Base-by-base conservation (phyloP, 2,113 vertebrate species). In the Thryonomys swinderianus region DNA sequence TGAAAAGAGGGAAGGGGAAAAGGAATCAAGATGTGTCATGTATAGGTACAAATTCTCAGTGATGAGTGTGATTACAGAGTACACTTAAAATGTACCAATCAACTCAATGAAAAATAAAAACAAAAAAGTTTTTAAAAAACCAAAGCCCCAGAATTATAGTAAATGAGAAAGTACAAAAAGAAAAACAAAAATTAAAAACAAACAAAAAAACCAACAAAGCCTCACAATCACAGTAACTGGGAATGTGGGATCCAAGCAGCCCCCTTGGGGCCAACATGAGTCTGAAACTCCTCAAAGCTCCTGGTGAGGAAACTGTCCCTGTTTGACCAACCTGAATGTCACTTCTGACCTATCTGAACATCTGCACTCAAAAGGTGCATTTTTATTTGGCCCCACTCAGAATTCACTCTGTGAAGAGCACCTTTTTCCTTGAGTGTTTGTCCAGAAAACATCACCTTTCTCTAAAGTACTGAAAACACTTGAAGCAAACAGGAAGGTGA, bases 381-480 rank as follows among this genome's bases (percentile, higher is more conserved):
- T 92, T 82, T 87, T 67, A 48, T 67, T 83, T 64, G 66, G 80
- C 34, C 32, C 82, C 27, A 92, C 81, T 66, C 69, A 92, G 76
- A 84, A 37, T 9, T 79, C 34, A 18, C 40, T 53, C n/a, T 9
- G 6, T 14, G 0, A 25, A 71, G 30, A 93, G 23, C 6, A 42
- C 9, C 62, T 32, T 82, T 74, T 89, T 37, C 51, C 51, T 51
- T 42, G 12, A n/a, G 18, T 32, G 12, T 71, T 37, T 74, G 48
- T 45, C 62, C 30, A 48, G 20, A 83, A 51, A 73, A 67, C 17
- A 86, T 0, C 40, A 6, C 4, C 42, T 61, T 53, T 74, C 25
- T 14, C 13, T 57, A 40, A 64, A 30, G 25, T 71, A 64, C 32
- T 57, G 2, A 82, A 95, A 88, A 80, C 16, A 64, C 40, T 20